Evolutionary conservation across 2,797 vertebrate species (phyloP).

Genomic region (Micrastur ruficollis): DNA sequence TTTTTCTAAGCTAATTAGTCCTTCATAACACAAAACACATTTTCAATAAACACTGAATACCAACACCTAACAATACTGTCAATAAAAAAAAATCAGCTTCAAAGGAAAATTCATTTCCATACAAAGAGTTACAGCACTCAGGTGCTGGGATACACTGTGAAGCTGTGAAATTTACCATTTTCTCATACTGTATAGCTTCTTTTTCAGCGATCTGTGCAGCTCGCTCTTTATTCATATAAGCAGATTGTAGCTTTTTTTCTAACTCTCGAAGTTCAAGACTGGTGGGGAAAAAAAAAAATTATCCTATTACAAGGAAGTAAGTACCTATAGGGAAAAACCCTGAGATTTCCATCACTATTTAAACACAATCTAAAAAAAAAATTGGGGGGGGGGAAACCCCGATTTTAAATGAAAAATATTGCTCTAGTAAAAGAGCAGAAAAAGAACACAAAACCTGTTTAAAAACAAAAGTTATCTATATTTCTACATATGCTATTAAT

Average conservation of each 20-base stretch:
- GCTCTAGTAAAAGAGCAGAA: neutral
- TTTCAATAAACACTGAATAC: neutral
- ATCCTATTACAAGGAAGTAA: neutral
- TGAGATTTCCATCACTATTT: neutral
- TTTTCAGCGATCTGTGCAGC: constrained; percentile 90
- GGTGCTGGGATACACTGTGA: neutral
- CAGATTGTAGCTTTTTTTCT: constrained; percentile 86
- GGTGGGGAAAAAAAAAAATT: neutral
- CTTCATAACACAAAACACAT: neutral
- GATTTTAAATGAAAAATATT: neutral
- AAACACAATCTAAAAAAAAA: neutral
- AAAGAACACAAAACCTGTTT: neutral
- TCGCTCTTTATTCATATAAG: constrained; percentile 88
- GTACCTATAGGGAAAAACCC: rapidly evolving
- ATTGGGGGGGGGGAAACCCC: neutral
- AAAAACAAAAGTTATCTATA: rapidly evolving
- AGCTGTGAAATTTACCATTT: constrained; percentile 80
- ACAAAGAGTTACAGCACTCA: neutral
- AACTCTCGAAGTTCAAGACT: constrained; percentile 90
- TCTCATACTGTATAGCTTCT: constrained; percentile 80
- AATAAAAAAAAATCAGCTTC: neutral
- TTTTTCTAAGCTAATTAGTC: neutral
- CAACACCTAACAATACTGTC: neutral
- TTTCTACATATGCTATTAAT: neutral
- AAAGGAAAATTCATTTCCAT: neutral